Base-by-base conservation (phyloP, 2,113 vertebrate species). In the Sebastes fasciatus region DNA sequence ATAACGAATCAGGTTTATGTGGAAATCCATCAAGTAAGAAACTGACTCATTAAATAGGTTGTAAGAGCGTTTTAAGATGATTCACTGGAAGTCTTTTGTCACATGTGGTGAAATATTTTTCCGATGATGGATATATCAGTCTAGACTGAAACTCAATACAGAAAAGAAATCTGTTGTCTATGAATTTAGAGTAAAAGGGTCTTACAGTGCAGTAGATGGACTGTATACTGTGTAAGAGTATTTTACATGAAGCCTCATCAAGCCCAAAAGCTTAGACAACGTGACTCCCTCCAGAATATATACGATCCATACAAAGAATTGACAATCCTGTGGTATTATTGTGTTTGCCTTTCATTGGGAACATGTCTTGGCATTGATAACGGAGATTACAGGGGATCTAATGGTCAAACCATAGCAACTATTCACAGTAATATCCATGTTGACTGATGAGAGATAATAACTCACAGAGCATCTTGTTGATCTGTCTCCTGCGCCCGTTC, bases 381-480 rank as follows among this genome's bases (percentile, higher is more conserved):
- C 7, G 4, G 34, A 57, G 52, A 86, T 91, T 84, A 79, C 21
- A 69, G 58, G 42, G 16, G 34, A 63, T 68, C 8, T 34, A 34
- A 34, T 69, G 49, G 45, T 74, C 14, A 52, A 46, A 61, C 23
- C 26, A 9, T 12, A 14, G 13, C 72, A n/a, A 13, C 13, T 17
- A 48, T 34, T 55, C 42, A n/a, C n/a, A 19, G 13, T 17, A 26
- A 52, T 9, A 10, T n/a, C 5, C 19, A 40, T 51, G 58, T 65
- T 75, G 68, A 60, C 17, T 74, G n/a, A 10, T 57, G 7, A 69
- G 17, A 49, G 5, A 54, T 46, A 46, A 46, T 0, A 57, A 94
- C 95, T 96, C 79, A 96, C 96, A 92, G 11, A 96, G 93, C 96
- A 96, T 96, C 87, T 96, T 96, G 91, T 94, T 95, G 85, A 96